A percentile compares a stretch with the other conserved stretches of the same genome.
phyloP scores from a whole-genome alignment of 2,113 vertebrate genomes.

The Charadrius vociferus region DNA sequence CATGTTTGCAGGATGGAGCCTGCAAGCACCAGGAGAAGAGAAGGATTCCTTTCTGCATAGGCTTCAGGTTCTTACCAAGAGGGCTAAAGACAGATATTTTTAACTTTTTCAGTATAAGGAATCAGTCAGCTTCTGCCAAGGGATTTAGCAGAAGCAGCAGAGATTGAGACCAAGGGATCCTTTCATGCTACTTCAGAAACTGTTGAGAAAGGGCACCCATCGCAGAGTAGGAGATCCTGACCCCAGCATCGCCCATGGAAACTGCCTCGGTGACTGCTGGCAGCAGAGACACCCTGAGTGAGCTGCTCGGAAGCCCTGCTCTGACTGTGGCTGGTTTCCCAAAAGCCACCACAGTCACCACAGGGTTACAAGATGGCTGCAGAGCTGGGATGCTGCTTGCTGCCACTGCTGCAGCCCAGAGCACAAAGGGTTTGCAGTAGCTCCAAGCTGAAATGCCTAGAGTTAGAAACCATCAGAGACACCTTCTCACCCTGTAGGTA shows the following conservation, averaged over 20 bases:
- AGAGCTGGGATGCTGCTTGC: not conserved
- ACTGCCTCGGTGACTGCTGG: not conserved
- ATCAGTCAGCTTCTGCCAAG: not conserved
- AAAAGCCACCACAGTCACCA: not conserved
- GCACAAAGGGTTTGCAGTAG: not conserved
- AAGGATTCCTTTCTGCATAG: not conserved
- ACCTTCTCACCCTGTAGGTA: not conserved
- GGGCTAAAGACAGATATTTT: not conserved
- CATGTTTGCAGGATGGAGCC: not conserved
- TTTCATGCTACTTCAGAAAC: not conserved
- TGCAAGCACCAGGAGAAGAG: not conserved
- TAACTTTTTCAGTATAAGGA: not conserved
- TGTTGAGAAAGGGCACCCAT: not conserved
- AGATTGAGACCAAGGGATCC: not conserved
- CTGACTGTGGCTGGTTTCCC: not conserved
- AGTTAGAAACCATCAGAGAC: not conserved
- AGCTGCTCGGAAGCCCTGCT: not conserved
- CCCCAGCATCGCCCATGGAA: rapidly evolving
- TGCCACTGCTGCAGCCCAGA: not conserved
- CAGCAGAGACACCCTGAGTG: not conserved
- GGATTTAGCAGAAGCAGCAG: not conserved
- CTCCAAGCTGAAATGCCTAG: not conserved
- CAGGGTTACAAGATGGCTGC: not conserved
- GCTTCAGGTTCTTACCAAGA: not conserved
- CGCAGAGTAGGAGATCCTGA: not conserved